Percentiles rank a stretch among this genome's conserved stretches.
Evolutionary conservation across 1,140 invertebrate species (phyloP).

Genomic region (Trichomalopsis sarcophagae): DNA sequence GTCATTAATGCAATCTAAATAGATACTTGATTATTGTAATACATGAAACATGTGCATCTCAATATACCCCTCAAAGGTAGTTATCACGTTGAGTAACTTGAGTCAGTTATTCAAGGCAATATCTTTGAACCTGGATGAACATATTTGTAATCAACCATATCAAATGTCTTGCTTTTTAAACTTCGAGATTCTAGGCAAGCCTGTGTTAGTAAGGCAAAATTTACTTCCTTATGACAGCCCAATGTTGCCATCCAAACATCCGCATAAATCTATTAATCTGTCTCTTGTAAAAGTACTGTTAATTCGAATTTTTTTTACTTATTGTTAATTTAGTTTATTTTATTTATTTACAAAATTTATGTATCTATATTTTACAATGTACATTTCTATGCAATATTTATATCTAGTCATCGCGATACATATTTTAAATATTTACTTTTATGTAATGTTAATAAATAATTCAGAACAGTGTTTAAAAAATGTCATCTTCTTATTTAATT

Average conservation of each 20-base stretch:
- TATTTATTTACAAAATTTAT: conserved; percentile 71
- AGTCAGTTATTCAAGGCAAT: conserved; percentile 35
- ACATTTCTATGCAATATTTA: conserved; percentile 74
- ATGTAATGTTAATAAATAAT: conserved; percentile 74
- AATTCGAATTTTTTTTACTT: conserved; percentile 52
- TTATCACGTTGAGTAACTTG: background rate
- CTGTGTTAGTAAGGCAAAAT: background rate
- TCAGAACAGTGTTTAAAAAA: conserved; percentile 65
- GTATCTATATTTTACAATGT: conserved; percentile 73
- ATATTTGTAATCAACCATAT: conserved; percentile 42
- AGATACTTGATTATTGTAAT: conserved; percentile 44
- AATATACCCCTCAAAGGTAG: background rate
- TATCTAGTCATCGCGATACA: conserved; percentile 74
- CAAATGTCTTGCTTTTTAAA: conserved; percentile 26
- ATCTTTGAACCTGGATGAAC: conserved; percentile 47
- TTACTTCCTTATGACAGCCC: conserved; percentile 32
- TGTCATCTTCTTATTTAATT: conserved; percentile 4
- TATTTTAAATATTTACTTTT: conserved; percentile 74
- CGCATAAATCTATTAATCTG: conserved; percentile 38
- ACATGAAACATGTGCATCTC: conserved; percentile 12
- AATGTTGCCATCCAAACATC: conserved; percentile 38
- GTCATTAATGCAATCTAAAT: conserved; percentile 54
- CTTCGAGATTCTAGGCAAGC: background rate
- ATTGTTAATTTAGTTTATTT: conserved; percentile 57
- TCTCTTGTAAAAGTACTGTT: conserved; percentile 29